Conservation (phyloP, 2,113 vertebrate species). For the Tonatia bakeri region DNA sequence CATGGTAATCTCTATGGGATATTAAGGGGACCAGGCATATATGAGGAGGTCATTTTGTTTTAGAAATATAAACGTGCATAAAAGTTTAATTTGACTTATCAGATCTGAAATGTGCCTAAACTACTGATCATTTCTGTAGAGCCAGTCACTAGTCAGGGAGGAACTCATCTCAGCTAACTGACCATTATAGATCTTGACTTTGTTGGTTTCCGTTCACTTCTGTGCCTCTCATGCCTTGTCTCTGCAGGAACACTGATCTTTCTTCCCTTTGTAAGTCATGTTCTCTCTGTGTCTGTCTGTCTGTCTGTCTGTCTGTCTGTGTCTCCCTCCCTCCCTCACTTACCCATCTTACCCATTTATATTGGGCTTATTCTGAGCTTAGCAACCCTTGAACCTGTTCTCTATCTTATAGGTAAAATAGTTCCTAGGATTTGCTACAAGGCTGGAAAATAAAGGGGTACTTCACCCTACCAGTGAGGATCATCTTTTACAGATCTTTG, state of each 20-base stretch:
- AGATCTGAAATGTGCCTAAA: neutral
- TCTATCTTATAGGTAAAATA: neutral
- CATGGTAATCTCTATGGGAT: neutral
- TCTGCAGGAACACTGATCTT: neutral
- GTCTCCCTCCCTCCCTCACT: neutral
- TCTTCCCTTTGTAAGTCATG: neutral
- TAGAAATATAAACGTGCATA: neutral
- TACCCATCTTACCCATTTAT: neutral
- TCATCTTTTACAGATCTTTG: neutral
- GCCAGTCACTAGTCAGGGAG: neutral
- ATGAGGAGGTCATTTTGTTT: neutral
- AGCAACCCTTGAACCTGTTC: neutral
- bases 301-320: neutral
- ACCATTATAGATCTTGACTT: neutral
- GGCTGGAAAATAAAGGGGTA: neutral
- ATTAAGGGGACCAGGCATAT: neutral
- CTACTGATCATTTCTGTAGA: neutral
- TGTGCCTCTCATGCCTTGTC: neutral
- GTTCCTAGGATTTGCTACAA: neutral
- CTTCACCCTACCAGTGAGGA: neutral
- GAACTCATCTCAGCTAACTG: neutral
- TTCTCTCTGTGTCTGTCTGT: neutral
- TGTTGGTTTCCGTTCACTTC: neutral
- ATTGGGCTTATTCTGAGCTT: neutral
- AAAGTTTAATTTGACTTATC: neutral